Evolutionary conservation across 2,113 vertebrate genomes (phyloP).

Genomic region (rabbit (Oryctolagus cuniculus)): DNA sequence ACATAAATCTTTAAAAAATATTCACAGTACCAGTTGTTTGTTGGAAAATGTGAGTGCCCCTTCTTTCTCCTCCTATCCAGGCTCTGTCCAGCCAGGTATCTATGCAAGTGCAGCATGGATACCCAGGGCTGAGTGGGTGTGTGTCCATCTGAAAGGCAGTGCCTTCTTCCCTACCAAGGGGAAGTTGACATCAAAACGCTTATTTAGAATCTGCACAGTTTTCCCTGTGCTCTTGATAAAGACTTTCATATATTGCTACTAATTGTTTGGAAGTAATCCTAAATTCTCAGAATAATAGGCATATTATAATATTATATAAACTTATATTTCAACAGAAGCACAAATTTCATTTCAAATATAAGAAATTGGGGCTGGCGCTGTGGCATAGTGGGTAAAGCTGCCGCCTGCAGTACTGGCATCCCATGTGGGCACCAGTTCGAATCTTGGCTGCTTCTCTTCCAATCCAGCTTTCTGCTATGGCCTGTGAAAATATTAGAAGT

Average conservation of each 20-base stretch:
- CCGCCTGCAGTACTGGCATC: too few relatives aligned
- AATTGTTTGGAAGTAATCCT: not conserved
- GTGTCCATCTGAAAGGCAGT: not conserved
- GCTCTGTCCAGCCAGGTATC: not conserved
- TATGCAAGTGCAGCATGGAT: not conserved
- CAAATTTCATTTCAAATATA: not conserved
- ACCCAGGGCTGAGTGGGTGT: not conserved
- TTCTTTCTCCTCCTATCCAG: not conserved
- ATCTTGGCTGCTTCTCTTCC: too few relatives aligned
- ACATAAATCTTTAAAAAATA: too few relatives aligned
- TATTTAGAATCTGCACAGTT: not conserved
- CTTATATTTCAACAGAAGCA: not conserved
- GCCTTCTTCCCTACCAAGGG: not conserved
- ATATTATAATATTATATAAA: too few relatives aligned
- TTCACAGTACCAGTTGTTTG: not conserved
- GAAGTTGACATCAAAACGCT: not conserved
- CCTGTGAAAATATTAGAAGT: too few relatives aligned
- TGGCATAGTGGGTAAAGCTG: too few relatives aligned
- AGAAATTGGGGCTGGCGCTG: not conserved
- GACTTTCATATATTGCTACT: not conserved
- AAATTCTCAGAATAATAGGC: not conserved
- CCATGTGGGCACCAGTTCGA: too few relatives aligned
- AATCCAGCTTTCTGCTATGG: too few relatives aligned
- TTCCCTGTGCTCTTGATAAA: not conserved
- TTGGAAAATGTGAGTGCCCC: not conserved